Base-by-base conservation (phyloP, 1,140 invertebrate species). In the Danaus plexippus region DNA sequence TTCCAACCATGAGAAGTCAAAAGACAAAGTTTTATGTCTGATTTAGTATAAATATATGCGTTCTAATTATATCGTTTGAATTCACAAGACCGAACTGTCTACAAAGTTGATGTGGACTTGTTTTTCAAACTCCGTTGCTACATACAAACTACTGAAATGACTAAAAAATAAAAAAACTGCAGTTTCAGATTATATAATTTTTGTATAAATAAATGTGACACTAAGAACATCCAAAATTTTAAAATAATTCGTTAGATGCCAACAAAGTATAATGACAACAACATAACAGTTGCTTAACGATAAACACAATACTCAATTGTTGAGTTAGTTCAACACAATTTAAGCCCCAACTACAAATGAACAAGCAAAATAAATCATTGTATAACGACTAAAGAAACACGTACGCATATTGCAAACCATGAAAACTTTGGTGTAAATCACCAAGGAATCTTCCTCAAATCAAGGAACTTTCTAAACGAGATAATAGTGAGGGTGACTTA, bases 341-440 rank as follows among this genome's bases (percentile, higher is more conserved):
- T 32, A 32, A 7, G 22, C 22, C 22, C 22, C 22, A 32, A 32
- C 22, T 32, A 32, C 22, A 32, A 32, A 32, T 32, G 22, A 32
- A 32, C 22, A 4, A 32, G 22, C 22, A 32, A 32, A 32, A 32
- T 32, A 32, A 32, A 32, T 32, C 22, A 32, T 32, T 51, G 48
- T 57, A 10, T 57, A 51, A 57, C 47, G 22, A 32, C 22, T 8
- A 32, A 32, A 32, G 2, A 32, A 32, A 32, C 22, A 32, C 15
- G 15, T 15, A 12, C 54, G 15, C 54, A 56, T 56, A 47, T 57
- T 47, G 47, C 15, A 65, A 69, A 80, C 69, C 78, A 78, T 80
- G 75, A 80, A 77, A 80, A 77, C 69, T 73, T 73, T 66, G 78
- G 78, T 68, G 64, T 64, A 67, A 64, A 75, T 73, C 75, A 73